Evolutionary conservation across 2,888 invertebrate species (phyloP), one percentile per base, ranked within the genome.

Genomic region (Drosophila planitibia): DNA sequence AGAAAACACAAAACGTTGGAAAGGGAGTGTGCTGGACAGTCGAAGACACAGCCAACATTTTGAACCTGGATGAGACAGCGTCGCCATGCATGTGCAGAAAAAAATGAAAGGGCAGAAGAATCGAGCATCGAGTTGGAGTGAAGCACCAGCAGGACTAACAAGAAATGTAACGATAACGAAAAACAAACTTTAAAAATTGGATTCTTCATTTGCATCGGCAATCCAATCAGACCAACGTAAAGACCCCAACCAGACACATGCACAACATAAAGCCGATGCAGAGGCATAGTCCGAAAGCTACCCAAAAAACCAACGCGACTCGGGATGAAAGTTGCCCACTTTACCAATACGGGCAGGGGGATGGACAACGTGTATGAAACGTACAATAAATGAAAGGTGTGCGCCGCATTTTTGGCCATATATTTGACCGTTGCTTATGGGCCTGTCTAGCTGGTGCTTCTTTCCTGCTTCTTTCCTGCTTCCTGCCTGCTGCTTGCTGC

Each of bases 161-260:
- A 89, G 91, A 80, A 82, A 74, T 83, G 87, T 80, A 83, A 82
- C 83, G 89, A 87, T 91, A 91, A 90, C 90, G 91, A 89, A 91
- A 91, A 91, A 91, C 91, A 91, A 91, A 91, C 91, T 91, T 91
- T 83, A 91, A 91, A 91, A 91, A 91, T 91, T 91, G 91, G 91
- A 90, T 91, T 91, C 90, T 88, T 91, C 91, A 90, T 91, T 91
- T 91, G 91, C 91, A 91, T 90, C 88, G 91, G 87, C 83, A 91
- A 91, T 91, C 91, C 91, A 91, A 91, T 91, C 91, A 91, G 91
- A 90, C 91, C 91, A 87, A 83, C 90, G 90, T 77, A 91, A 91
- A 84, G 86, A 90, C 83, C 89, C 59, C 77, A 68, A 64, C 86
- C 90, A 88, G 83, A 85, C 83, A 89, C 82, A 88, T 73, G 83